Conservation (phyloP, 1,140 invertebrate species). For the Muscidifurax raptorellus region DNA sequence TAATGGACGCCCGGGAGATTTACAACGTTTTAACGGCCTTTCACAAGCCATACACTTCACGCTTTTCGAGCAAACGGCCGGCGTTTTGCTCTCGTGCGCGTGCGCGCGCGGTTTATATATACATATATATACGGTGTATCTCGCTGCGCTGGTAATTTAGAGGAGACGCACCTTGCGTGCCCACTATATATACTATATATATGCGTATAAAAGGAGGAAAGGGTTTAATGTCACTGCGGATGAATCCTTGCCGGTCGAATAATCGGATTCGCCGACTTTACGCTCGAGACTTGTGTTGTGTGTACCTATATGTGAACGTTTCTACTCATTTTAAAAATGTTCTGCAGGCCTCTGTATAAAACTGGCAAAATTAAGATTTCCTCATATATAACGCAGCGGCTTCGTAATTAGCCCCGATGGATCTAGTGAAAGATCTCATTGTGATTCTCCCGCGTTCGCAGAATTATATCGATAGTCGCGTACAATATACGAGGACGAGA, state of each 20-base stretch:
- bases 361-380: too few relatives aligned
- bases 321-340: too few relatives aligned
- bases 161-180: background rate
- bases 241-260: constrained; percentile 13
- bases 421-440: too few relatives aligned
- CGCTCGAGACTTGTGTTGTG: background rate
- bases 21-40: constrained; percentile 42
- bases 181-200: background rate
- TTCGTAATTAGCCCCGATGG: too few relatives aligned
- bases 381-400: too few relatives aligned
- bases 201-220: background rate
- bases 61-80: constrained; percentile 29
- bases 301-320: too few relatives aligned
- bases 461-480: too few relatives aligned
- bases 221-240: background rate
- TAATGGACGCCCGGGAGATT: constrained; percentile 47
- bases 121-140: background rate
- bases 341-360: too few relatives aligned
- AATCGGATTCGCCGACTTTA: background rate
- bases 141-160: background rate
- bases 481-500: background rate
- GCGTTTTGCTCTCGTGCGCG: background rate
- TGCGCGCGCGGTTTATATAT: too few relatives aligned
- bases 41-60: constrained; percentile 32
- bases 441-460: too few relatives aligned